Conservation (phyloP, 2,888 invertebrate genomes). For the Drosophila fungiperda region DNA sequence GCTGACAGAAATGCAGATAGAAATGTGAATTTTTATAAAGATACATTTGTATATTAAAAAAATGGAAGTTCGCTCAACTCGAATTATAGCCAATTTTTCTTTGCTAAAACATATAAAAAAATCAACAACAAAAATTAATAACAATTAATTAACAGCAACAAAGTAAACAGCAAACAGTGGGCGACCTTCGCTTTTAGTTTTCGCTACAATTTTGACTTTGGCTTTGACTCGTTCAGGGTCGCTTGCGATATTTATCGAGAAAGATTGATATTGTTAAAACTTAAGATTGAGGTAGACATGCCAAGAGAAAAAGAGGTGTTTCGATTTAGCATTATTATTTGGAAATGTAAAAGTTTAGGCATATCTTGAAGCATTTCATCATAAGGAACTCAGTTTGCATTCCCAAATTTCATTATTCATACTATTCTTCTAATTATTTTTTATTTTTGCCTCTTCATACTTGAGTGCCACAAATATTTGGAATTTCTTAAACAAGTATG, state of each 20-base stretch:
- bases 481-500: constrained; percentile 4
- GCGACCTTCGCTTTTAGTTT: constrained; percentile 64
- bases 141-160: constrained; percentile 69
- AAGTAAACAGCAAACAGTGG: constrained; percentile 14
- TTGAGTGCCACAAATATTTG: constrained; percentile 21
- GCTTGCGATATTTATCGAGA: constrained; percentile 26
- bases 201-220: constrained; percentile 54
- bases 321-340: neutral
- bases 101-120: constrained; percentile 3
- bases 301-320: neutral
- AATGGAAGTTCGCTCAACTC: neutral
- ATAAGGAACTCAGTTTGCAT: neutral
- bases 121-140: constrained; percentile 37
- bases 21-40: neutral
- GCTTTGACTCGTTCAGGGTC: constrained; percentile 59
- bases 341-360: neutral
- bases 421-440: neutral
- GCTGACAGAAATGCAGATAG: neutral
- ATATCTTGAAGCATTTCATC: neutral
- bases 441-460: neutral
- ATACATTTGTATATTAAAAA: neutral
- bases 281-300: neutral
- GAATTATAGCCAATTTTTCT: constrained; percentile 15
- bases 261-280: neutral
- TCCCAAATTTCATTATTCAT: neutral